These are phyloP conservation scores for Gerosis bhagava DNA, from an alignment of 2,888 invertebrate species.

Conservation along the genomic window DNA sequence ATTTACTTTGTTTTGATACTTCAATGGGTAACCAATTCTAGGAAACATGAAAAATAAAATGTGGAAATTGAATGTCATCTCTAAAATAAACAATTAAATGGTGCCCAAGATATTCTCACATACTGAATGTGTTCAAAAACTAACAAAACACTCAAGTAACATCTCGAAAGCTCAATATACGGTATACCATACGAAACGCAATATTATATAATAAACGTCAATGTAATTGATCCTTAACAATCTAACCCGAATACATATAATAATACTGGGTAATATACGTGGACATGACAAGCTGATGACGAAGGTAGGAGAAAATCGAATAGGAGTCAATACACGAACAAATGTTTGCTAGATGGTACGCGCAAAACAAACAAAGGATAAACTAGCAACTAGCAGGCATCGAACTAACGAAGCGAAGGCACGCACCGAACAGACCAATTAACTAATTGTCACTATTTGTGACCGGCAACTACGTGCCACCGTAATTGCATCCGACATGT, in stretches of 20 bases:
- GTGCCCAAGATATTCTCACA: too few relatives aligned
- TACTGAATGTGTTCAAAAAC: too few relatives aligned
- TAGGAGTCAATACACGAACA: slow-evolving; percentile 20
- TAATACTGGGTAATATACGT: slow-evolving; percentile 7
- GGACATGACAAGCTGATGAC: slow-evolving; percentile 20
- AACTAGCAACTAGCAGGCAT: slow-evolving; percentile 23
- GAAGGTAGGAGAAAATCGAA: slow-evolving; percentile 22
- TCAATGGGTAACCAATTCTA: too few relatives aligned
- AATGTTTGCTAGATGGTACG: slow-evolving; percentile 16
- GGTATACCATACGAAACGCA: too few relatives aligned
- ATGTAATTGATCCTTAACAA: slow-evolving; percentile 12
- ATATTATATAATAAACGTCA: slow-evolving; percentile 13
- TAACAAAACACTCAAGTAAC: slow-evolving; percentile 1
- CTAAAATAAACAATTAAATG: too few relatives aligned
- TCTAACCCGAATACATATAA: slow-evolving; percentile 17
- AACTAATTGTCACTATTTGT: slow-evolving; percentile 38
- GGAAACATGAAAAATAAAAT: too few relatives aligned
- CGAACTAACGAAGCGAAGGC: slow-evolving; percentile 38
- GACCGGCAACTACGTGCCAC: slow-evolving; percentile 22
- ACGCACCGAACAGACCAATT: slow-evolving; percentile 35
- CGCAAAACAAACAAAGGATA: slow-evolving; percentile 23
- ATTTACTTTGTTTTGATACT: too few relatives aligned
- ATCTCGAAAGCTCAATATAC: too few relatives aligned
- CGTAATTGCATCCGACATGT: slow-evolving; percentile 21
- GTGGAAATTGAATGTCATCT: too few relatives aligned